These are phyloP conservation scores for Lophius americanus DNA, from an alignment of 2,797 vertebrate genomes.

Conservation along the genomic window DNA sequence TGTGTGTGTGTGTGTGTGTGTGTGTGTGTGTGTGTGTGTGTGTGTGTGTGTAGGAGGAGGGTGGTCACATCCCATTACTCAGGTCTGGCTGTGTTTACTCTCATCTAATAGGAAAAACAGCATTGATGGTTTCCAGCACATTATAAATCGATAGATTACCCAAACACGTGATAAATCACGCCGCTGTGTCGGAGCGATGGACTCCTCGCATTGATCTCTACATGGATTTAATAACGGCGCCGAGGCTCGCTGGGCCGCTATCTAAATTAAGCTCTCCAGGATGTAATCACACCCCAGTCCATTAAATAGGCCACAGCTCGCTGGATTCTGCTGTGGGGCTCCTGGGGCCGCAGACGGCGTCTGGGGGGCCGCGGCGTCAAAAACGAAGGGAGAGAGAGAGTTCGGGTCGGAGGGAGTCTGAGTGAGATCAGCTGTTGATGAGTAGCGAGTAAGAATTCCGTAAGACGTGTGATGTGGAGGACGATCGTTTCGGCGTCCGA, in stretches of 20 bases:
- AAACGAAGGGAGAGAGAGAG: background rate
- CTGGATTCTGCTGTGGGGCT: slow-evolving; percentile 24
- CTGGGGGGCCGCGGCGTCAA: slow-evolving; percentile 7
- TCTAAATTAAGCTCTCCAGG: slow-evolving; percentile 66
- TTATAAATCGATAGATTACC: slow-evolving; percentile 72
- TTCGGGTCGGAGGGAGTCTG: background rate
- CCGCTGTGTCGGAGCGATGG: slow-evolving; percentile 52
- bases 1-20: background rate
- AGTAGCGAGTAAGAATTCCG: no score
- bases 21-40: no score
- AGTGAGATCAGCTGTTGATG: background rate
- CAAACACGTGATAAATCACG: slow-evolving; percentile 67
- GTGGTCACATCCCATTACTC: slow-evolving; percentile 65
- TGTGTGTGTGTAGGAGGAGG: slow-evolving; percentile 7
- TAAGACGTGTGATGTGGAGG: no score
- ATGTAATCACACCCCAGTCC: slow-evolving; percentile 65
- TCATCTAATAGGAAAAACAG: slow-evolving; percentile 68
- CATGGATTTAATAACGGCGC: slow-evolving; percentile 76
- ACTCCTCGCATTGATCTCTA: slow-evolving; percentile 74
- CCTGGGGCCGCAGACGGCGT: background rate
- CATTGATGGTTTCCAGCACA: slow-evolving; percentile 65
- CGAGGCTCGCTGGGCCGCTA: slow-evolving; percentile 62
- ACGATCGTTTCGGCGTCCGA: no score
- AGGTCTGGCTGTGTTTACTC: slow-evolving; percentile 62
- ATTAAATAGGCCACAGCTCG: slow-evolving; percentile 44